Conservation (phyloP, 2,797 vertebrate genomes). For the Xiphorhynchus erythropygius region DNA sequence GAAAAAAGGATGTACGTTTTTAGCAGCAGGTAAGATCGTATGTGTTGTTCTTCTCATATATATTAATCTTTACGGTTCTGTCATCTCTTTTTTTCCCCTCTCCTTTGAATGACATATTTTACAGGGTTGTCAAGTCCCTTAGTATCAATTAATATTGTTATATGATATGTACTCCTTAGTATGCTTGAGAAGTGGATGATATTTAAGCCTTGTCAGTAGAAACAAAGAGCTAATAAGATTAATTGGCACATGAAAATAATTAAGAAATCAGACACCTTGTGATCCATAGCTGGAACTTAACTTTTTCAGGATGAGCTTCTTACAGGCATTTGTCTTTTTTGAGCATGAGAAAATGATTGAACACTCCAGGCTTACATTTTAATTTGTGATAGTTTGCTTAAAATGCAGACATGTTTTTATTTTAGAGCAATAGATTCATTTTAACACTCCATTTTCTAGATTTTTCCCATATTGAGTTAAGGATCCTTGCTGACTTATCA, state of each 20-base stretch:
- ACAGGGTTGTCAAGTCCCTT: neutral
- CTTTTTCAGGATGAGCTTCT: neutral
- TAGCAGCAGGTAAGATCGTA: slow-evolving; percentile 84
- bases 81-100: neutral
- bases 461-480: slow-evolving; percentile 93
- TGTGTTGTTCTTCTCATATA: neutral
- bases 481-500: slow-evolving; percentile 91
- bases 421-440: neutral
- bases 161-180: neutral
- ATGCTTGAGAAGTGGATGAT: neutral
- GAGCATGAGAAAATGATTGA: neutral
- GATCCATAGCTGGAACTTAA: neutral
- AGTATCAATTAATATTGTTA: slow-evolving; percentile 1
- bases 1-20: slow-evolving; percentile 83
- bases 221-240: slow-evolving; percentile 9
- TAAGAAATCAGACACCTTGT: neutral
- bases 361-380: neutral
- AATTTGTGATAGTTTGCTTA: neutral
- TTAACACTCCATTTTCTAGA: slow-evolving; percentile 73
- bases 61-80: neutral
- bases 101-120: neutral
- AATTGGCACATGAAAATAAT: neutral
- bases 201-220: neutral
- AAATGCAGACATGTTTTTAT: neutral
- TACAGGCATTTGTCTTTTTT: neutral